Base-by-base conservation (phyloP, 2,797 vertebrate genomes). In the Micropoecilia bifurca region DNA sequence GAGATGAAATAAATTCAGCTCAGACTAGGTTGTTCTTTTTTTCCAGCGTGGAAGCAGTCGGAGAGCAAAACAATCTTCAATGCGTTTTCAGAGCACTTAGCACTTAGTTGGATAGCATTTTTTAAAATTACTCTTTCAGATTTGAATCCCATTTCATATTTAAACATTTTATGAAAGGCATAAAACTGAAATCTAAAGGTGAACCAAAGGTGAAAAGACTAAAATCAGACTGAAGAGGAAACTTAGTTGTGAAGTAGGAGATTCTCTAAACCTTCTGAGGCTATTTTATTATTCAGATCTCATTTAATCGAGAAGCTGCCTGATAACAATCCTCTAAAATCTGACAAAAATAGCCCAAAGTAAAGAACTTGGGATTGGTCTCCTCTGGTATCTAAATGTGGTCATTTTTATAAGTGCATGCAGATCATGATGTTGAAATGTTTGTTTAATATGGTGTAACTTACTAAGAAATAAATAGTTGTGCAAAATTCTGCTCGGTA, bases 131-230 rank as follows among this genome's bases (percentile, higher is more conserved):
- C 61, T 47, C 25, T 25, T 63, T 72, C 16, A 0, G 72, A 53
- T 36, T 39, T 33, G 71, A 83, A 83, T 80, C 76, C 81, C 20
- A 12, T 39, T 68, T 81, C 75, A 76, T 55, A n/a, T 53, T n/a
- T 74, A 41, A 82, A 1, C 75, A 84, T 76, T 85, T 83, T 22
- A 79, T 41, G n/a, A 57, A 71, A 30, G 53, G 9, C 53, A 90
- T 84, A 82, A 77, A 80, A 85, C 59, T 81, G 79, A 69, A 90
- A 75, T 87, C 80, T 80, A 79, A 84, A 76, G 53, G 55, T 83
- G 73, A 83, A 84, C 79, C 73, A 57, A 28, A 74, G 46, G 46
- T 47, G 74, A 71, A 25, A 83, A 72, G 80, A 89, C 84, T 84
- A 77, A 85, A 83, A 55, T 28, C 72, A 16, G n/a, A 45, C 20